Conservation (phyloP, 2,888 invertebrate species). For the Cacoxenus indagator region DNA sequence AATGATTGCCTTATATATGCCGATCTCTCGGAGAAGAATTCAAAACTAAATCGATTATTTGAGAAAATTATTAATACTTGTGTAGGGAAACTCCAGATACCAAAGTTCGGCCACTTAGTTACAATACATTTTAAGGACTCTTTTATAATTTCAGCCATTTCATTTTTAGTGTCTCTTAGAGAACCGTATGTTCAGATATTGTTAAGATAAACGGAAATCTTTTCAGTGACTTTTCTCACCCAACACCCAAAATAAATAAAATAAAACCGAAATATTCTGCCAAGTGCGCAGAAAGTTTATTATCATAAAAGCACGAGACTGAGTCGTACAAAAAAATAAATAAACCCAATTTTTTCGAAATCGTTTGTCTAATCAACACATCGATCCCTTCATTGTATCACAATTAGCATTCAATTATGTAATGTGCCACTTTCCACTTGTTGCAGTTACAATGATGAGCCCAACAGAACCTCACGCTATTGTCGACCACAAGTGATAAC, state of each 20-base stretch:
- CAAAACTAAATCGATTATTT: no score
- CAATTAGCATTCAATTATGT: neutral
- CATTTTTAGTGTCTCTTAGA: neutral
- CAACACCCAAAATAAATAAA: neutral
- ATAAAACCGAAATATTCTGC: constrained; percentile 32
- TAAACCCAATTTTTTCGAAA: constrained; percentile 21
- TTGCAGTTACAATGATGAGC: constrained; percentile 67
- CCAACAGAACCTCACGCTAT: constrained; percentile 62
- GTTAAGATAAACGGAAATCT: neutral
- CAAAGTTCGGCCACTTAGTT: no score
- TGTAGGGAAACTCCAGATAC: no score
- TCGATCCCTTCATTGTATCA: neutral
- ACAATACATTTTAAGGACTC: no score
- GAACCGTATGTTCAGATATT: neutral
- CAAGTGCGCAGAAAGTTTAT: constrained; percentile 42
- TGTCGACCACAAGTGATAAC: constrained; percentile 69
- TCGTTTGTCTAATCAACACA: neutral
- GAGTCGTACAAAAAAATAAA: neutral
- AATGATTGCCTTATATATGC: no score
- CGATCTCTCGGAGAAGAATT: no score
- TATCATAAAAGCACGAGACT: constrained; percentile 17
- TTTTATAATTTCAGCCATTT: neutral
- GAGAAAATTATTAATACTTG: no score
- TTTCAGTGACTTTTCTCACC: neutral
- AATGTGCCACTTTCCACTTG: constrained; percentile 16